Evolutionary conservation across 1,140 invertebrate genomes (phyloP).

Genomic region (Tetragnatha versicolor): DNA sequence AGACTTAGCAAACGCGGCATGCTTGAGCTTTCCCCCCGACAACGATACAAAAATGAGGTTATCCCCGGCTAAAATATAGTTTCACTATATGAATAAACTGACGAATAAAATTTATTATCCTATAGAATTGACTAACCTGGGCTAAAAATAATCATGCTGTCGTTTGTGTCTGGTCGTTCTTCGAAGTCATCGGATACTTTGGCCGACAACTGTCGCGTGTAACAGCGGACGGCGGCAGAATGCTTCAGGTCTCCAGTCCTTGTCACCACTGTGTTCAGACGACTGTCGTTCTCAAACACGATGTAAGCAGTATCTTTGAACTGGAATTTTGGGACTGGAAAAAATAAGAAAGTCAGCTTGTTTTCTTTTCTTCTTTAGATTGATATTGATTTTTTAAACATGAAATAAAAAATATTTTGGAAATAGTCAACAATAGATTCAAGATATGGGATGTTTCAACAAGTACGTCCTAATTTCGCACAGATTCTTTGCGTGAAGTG

Average conservation of each 20-base stretch:
- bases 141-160: conserved; percentile 62
- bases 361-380: too few relatives aligned
- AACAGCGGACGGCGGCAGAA: conserved; percentile 63
- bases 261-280: conserved; percentile 61
- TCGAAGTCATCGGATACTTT: conserved; percentile 62
- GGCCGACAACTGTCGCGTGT: conserved; percentile 65
- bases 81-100: too few relatives aligned
- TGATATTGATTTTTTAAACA: neutral
- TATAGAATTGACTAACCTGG: conserved; percentile 63
- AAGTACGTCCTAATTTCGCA: too few relatives aligned
- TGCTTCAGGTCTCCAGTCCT: conserved; percentile 63
- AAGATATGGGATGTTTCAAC: neutral
- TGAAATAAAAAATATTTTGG: neutral
- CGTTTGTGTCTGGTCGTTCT: conserved; percentile 64
- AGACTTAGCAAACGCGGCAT: too few relatives aligned
- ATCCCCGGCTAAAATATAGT: too few relatives aligned
- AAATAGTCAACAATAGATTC: neutral
- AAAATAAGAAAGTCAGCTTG: too few relatives aligned
- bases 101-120: too few relatives aligned
- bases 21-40: too few relatives aligned
- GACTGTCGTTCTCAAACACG: conserved; percentile 62
- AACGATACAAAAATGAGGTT: too few relatives aligned
- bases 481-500: too few relatives aligned
- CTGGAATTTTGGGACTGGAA: conserved; percentile 63
- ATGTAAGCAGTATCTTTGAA: conserved; percentile 62